These are phyloP conservation scores for Coilia nasus DNA, from an alignment of 2,797 vertebrate genomes.

Conservation along the genomic window DNA sequence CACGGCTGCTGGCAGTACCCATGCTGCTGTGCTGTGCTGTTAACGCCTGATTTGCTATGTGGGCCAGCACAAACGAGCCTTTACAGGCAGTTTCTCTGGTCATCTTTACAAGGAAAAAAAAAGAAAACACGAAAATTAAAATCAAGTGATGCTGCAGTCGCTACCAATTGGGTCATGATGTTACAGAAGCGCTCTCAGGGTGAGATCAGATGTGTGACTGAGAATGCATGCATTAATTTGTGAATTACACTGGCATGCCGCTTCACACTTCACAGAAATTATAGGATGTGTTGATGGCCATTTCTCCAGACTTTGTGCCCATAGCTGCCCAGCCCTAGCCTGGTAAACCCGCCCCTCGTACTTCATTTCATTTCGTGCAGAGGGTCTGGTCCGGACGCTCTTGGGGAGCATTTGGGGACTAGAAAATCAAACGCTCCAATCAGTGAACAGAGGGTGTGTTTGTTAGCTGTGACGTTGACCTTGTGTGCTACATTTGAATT, in stretches of 20 bases:
- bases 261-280: background rate
- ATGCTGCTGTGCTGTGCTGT: background rate
- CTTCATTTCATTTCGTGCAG: no score
- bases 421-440: no score
- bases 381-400: no score
- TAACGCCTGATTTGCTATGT: constrained; percentile 51
- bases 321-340: background rate
- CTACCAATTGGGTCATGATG: constrained; percentile 12
- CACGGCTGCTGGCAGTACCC: background rate
- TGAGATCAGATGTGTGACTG: background rate
- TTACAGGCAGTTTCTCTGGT: constrained; percentile 32
- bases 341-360: no score
- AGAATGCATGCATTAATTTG: background rate
- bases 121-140: constrained; percentile 33
- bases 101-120: constrained; percentile 5
- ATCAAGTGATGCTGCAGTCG: constrained; percentile 25
- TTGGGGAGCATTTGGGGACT: no score
- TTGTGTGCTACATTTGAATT: no score
- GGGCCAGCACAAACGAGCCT: constrained; percentile 46
- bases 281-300: background rate
- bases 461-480: no score
- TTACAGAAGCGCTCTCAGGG: background rate
- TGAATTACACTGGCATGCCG: background rate
- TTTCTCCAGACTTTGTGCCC: background rate
- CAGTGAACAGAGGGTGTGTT: no score